These are phyloP conservation scores for Glaucidium brasilianum DNA, from an alignment of 2,113 vertebrate species.

Conservation along the genomic window DNA sequence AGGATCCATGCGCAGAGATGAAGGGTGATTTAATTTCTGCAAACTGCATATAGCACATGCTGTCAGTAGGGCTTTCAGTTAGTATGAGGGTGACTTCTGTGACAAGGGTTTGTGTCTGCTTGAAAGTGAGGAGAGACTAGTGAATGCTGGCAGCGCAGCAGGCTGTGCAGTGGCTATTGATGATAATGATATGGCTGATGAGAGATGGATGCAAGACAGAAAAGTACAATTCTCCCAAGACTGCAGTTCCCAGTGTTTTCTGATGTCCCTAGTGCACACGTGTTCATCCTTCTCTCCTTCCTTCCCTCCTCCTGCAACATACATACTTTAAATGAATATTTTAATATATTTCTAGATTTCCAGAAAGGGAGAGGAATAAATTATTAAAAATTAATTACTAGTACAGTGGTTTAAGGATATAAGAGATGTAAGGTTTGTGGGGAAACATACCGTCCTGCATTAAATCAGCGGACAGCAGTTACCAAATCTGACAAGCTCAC, in stretches of 20 bases:
- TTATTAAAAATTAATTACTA: not conserved
- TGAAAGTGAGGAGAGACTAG: not conserved
- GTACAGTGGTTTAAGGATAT: not conserved
- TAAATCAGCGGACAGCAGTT: not conserved
- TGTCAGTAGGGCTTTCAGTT: not conserved
- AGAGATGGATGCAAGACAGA: not conserved
- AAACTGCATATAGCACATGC: not conserved
- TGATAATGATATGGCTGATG: not conserved
- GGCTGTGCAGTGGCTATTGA: not conserved
- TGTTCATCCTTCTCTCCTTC: not conserved
- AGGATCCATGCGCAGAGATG: not conserved
- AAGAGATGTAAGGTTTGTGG: not conserved
- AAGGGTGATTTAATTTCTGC: not conserved
- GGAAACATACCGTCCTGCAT: not conserved
- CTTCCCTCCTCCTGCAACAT: not conserved
- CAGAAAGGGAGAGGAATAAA: not conserved
- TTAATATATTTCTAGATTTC: not conserved
- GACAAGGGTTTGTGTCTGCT: not conserved
- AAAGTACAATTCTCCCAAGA: not conserved
- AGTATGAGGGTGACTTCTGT: not conserved
- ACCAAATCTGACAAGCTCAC: not conserved
- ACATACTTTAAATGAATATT: not conserved
- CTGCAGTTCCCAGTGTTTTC: not conserved
- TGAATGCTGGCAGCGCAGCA: not conserved
- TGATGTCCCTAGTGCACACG: not conserved